Conservation (phyloP, 2,888 invertebrate genomes). For the Harpalus rubripes region DNA sequence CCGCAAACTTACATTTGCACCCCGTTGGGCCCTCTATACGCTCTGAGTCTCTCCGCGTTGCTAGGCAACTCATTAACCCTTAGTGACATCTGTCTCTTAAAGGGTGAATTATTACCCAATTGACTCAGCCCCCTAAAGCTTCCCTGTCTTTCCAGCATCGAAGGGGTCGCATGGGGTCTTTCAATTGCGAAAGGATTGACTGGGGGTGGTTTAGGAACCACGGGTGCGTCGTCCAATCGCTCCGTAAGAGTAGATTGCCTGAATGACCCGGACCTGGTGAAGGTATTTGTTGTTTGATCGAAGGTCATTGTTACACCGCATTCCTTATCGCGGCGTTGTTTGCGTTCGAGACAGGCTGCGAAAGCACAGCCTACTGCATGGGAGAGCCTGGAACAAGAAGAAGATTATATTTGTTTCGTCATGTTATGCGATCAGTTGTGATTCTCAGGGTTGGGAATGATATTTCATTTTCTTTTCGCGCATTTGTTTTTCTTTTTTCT, state of each 20-base stretch:
- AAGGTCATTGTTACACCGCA: constrained; percentile 96
- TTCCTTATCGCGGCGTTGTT: constrained; percentile 98
- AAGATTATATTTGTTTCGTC: not conserved
- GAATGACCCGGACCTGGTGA: constrained; percentile 94
- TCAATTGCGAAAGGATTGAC: constrained; percentile 96
- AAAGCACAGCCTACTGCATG: constrained; percentile 99
- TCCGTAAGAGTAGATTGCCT: constrained; percentile 91
- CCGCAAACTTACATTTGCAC: not conserved
- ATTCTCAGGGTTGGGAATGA: too few species aligned
- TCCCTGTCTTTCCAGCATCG: constrained; percentile 96
- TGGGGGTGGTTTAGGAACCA: constrained; percentile 80
- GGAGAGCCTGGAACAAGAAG: constrained; percentile 77
- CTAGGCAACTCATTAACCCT: constrained; percentile 97
- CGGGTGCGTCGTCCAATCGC: constrained; percentile 79
- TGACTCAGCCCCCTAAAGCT: constrained; percentile 95
- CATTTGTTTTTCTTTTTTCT: too few species aligned
- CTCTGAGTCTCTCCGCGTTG: constrained; percentile 89
- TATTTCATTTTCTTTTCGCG: too few species aligned
- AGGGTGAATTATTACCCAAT: constrained; percentile 89
- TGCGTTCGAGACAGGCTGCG: constrained; percentile 97
- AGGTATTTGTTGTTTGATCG: constrained; percentile 93
- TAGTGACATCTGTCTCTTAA: constrained; percentile 97
- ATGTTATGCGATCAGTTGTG: too few species aligned
- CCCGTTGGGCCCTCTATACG: constrained; percentile 73
- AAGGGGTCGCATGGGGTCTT: constrained; percentile 96